phyloP scores from a whole-genome alignment of 30 jellyfish, hydroid and myxozoan genomes.

The Sanderia malayensis region DNA sequence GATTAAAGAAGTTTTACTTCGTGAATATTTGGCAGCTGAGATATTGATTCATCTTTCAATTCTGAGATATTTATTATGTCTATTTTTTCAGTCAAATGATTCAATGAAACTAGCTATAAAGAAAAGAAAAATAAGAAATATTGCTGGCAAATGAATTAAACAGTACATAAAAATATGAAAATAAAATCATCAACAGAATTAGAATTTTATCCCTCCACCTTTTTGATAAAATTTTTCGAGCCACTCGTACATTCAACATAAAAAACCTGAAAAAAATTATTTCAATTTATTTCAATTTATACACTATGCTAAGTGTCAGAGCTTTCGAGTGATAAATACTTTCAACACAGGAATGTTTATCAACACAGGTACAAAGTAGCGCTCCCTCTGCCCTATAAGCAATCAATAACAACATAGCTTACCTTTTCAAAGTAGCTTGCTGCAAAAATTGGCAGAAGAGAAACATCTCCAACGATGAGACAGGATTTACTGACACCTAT shows the following conservation, averaged over 20 bases:
- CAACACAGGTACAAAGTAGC: no score
- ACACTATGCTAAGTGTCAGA: no score
- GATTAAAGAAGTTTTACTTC: no score
- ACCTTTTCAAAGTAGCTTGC: constrained; percentile 36
- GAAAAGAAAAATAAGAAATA: neutral
- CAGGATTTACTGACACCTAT: neutral
- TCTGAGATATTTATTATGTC: constrained; percentile 3
- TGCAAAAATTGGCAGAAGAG: constrained; percentile 53
- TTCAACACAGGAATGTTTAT: no score
- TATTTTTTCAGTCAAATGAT: constrained; percentile 15
- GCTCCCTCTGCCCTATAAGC: no score
- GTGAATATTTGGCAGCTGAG: neutral
- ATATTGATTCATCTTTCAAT: neutral
- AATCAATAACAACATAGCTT: no score
- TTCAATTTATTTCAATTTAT: neutral
- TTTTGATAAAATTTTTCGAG: neutral
- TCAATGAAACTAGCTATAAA: constrained; percentile 23
- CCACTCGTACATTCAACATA: neutral
- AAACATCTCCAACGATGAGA: constrained; percentile 63
- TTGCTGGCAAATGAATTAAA: neutral
- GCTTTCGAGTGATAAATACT: no score
- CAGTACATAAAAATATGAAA: neutral
- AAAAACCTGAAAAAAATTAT: neutral
- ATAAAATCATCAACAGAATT: neutral
- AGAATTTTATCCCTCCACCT: neutral